These are phyloP conservation scores for Zingel zingel DNA, from an alignment of 2,113 vertebrate species.

Conservation along the genomic window DNA sequence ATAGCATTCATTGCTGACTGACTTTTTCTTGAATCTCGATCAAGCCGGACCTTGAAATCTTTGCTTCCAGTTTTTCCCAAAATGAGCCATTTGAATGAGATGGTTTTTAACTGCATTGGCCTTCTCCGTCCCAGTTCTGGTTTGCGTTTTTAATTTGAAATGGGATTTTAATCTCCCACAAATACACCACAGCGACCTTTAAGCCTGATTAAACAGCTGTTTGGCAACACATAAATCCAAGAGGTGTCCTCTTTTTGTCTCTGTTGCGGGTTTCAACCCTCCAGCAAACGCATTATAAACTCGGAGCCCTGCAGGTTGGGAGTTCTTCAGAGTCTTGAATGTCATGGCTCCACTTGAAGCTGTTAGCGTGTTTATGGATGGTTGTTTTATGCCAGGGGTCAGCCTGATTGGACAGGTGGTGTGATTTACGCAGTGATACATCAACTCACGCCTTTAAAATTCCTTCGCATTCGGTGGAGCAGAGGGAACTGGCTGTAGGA, in stretches of 20 bases:
- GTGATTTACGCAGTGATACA: conserved; percentile 56
- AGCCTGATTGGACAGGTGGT: conserved; percentile 43
- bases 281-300: not conserved
- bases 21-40: conserved; percentile 99
- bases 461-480: conserved; percentile 6
- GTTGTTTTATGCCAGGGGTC: conserved; percentile 46
- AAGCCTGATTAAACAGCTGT: conserved; percentile 49
- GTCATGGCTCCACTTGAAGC: conserved; percentile 11
- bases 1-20: conserved; percentile 87
- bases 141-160: no score
- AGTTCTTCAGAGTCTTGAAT: conserved; percentile 33
- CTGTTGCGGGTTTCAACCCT: not conserved
- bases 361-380: conserved; percentile 56
- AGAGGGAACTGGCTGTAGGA: conserved; percentile 8
- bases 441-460: conserved; percentile 54
- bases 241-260: not conserved
- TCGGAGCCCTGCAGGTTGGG: not conserved
- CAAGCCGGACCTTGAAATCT: conserved; percentile 95
- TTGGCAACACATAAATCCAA: conserved; percentile 28
- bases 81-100: conserved; percentile 97
- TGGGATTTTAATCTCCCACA: conserved; percentile 1
- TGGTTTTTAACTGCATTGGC: conserved; percentile 98
- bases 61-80: conserved; percentile 92
- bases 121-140: conserved; percentile 85
- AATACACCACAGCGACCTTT: conserved; percentile 35